These are phyloP conservation scores for Pachliopta kotzebuea DNA, from an alignment of 2,888 invertebrate species.

Conservation along the genomic window DNA sequence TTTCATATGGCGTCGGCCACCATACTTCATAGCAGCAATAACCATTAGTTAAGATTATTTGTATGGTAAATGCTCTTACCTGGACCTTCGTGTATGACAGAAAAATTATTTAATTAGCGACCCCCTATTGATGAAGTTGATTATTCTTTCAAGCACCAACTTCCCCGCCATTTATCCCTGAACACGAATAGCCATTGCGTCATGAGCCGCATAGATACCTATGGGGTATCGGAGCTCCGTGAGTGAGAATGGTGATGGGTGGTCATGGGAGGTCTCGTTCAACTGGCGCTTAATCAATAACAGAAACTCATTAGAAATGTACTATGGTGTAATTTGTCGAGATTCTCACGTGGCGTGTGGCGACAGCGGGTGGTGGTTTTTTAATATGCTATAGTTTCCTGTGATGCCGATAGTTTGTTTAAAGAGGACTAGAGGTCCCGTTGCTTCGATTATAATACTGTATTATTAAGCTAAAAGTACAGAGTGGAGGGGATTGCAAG, in stretches of 20 bases:
- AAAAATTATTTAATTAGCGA: slow-evolving; percentile 61
- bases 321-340: slow-evolving; percentile 54
- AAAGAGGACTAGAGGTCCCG: neutral
- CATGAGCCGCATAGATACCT: slow-evolving; percentile 13
- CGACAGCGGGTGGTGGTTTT: slow-evolving; percentile 47
- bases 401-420: neutral
- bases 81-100: slow-evolving; percentile 31
- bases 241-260: slow-evolving; percentile 15
- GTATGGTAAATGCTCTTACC: slow-evolving; percentile 49
- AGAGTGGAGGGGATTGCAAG: too few relatives aligned
- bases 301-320: slow-evolving; percentile 40
- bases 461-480: too few relatives aligned
- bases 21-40: slow-evolving; percentile 46
- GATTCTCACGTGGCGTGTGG: slow-evolving; percentile 51
- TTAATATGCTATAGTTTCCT: slow-evolving; percentile 26
- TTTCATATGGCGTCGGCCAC: slow-evolving; percentile 50
- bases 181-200: slow-evolving; percentile 13
- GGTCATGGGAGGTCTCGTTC: slow-evolving; percentile 29
- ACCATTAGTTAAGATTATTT: slow-evolving; percentile 55
- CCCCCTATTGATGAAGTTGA: slow-evolving; percentile 53
- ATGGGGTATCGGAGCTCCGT: neutral
- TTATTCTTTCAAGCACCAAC: slow-evolving; percentile 36
- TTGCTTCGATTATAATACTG: neutral
- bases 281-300: slow-evolving; percentile 34
- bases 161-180: slow-evolving; percentile 27